Evolutionary conservation across 2,888 invertebrate species (phyloP), one percentile per base, ranked within the genome.

Genomic region (Malacosoma neustria): DNA sequence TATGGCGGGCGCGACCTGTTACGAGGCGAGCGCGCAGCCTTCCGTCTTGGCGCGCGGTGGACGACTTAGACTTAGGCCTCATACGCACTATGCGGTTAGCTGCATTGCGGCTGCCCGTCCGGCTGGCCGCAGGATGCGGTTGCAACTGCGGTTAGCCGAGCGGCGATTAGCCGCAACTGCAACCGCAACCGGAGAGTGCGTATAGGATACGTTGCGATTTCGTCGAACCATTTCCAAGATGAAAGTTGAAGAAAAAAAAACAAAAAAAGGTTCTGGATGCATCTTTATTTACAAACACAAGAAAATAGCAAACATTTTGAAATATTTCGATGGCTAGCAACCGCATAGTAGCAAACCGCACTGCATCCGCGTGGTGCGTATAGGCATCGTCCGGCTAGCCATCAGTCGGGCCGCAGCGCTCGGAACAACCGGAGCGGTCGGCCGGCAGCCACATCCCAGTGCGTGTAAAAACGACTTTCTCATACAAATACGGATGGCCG

Each of bases 381-480:
- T 29, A 13, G 22, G 33, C 37, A 37, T 41, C 42, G 41, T 41
- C 36, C 39, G 46, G 39, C 39, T 38, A 36, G 14, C 33, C 33
- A n/a, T 14, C 33, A 14, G 1, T 14, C 5, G 33, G 14, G 40
- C 40, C 41, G 41, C 43, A 43, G 38, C 38, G 35, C 39, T 46
- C 40, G 30, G 40, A 39, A 22, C 39, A 33, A 43, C 35, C 43
- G 45, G 38, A 45, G 39, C 43, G 41, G 41, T 41, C 33, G 36
- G 36, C 14, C 35, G 45, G 45, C 39, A 44, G 42, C 42, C 41
- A 38, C 43, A 42, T 42, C 36, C 33, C 35, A 42, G 39, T 41
- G 41, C 41, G 39, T 29, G 40, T 42, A 34, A 36, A 42, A 39
- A 36, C 39, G 35, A 42, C 12, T 32, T 43, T 41, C 33, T 39